Conservation (phyloP, 2,888 invertebrate species). For the Yponomeuta cagnagella region DNA sequence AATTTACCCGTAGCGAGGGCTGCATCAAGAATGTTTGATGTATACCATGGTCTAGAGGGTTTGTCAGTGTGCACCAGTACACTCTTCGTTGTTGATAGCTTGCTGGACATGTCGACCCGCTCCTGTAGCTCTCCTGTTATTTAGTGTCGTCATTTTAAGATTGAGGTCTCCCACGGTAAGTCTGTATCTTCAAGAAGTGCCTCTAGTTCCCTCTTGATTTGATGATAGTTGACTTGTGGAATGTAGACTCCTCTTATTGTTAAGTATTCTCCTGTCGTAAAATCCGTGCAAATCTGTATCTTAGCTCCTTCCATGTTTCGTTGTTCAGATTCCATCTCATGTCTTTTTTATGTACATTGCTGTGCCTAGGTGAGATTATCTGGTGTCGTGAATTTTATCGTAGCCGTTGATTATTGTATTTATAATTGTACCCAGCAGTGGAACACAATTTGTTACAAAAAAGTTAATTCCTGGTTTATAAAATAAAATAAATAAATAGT, state of each 20-base stretch:
- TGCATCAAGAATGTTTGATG: constrained; percentile 7
- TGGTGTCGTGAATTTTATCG: constrained; percentile 10
- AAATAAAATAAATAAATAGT: too few species aligned
- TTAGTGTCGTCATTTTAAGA: constrained; percentile 16
- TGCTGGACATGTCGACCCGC: background rate
- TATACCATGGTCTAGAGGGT: constrained; percentile 7
- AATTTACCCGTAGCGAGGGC: constrained; percentile 7
- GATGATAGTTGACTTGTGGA: constrained; percentile 1
- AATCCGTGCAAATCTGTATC: constrained; percentile 6
- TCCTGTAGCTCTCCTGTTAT: constrained; percentile 1
- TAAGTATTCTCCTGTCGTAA: background rate
- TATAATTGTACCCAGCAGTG: background rate
- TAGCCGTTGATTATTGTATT: background rate
- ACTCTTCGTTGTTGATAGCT: background rate
- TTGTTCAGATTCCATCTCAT: constrained; percentile 14
- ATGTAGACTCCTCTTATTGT: constrained; percentile 15
- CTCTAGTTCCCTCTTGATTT: constrained; percentile 3
- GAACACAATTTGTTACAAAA: too few species aligned
- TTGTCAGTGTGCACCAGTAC: constrained; percentile 1
- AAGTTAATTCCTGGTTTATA: too few species aligned
- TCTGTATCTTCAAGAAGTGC: background rate
- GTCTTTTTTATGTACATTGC: constrained; percentile 16
- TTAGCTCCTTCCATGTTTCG: constrained; percentile 12
- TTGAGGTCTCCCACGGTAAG: constrained; percentile 15
- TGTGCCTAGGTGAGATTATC: constrained; percentile 12